Evolutionary conservation across 1,140 invertebrate genomes (phyloP), one percentile per base, ranked within the genome.

Genomic region (Eueides isabella): DNA sequence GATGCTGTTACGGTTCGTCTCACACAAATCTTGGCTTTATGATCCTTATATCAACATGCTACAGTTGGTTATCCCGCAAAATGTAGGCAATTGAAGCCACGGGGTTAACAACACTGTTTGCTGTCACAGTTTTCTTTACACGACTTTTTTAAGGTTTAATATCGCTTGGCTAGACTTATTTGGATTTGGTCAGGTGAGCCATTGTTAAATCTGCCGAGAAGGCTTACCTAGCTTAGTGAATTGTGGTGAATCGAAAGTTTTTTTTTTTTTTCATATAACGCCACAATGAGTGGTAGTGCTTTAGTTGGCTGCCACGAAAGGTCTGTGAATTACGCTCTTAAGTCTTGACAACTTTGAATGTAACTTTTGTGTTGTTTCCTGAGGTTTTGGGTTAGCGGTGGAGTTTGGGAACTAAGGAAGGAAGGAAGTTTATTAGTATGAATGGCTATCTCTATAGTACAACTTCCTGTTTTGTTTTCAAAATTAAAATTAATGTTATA

Each of bases 171-270:
- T 0, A 4, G 29, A 48, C 31, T 65, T 33, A 1, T 2, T 31
- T 1, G 33, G 38, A 44, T 5, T 38, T 67, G 72, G 74, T 64
- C 61, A 29, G 69, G 69, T 72, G 61, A 35, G 64, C 38, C 69
- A 76, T 76, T 76, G 74, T 76, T 76, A 76, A 76, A 76, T 76
- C 70, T 76, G 74, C 74, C 66, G 74, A 76, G 74, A 63, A 76
- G 74, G 66, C 74, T 76, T 71, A 64, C 70, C 74, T 71, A 71
- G 68, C 68, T 75, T 75, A 75, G 74, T 71, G 74, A 71, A 72
- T 76, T 76, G 74, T 61, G 66, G 69, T 71, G 74, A 70, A 76
- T 76, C 70, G 74, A 71, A 75, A 68, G 72, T 71, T 75, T 75
- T 71, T 71, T 71, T 71, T 75, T 75, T 71, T 71, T 71, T 76